Conservation (phyloP, 2,797 vertebrate genomes). For the Mycteria americana region DNA sequence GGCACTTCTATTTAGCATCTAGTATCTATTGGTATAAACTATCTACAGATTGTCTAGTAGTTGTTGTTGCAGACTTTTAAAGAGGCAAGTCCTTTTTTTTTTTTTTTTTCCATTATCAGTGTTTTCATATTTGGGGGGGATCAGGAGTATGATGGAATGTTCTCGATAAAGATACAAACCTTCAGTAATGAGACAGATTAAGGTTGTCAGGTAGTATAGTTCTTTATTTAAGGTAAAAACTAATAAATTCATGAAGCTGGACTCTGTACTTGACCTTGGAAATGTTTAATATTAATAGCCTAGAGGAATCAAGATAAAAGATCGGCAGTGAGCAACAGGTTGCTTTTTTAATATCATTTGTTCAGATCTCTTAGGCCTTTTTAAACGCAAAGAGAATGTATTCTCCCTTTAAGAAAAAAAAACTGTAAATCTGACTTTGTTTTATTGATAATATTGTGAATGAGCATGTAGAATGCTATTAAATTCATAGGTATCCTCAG, state of each 20-base stretch:
- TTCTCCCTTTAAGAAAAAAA: neutral
- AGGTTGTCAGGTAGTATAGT: neutral
- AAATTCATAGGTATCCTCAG: slow-evolving; percentile 15
- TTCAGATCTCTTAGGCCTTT: neutral
- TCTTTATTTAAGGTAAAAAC: neutral
- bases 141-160: neutral
- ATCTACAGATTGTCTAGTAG: neutral
- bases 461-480: neutral
- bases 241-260: neutral
- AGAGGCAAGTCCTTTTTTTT: neutral
- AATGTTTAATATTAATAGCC: neutral
- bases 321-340: neutral
- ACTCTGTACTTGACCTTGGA: neutral
- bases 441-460: neutral
- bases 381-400: neutral
- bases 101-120: neutral
- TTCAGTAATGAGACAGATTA: neutral
- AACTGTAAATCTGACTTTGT: neutral
- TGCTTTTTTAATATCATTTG: neutral
- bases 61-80: neutral
- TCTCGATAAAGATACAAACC: neutral
- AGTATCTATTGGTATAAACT: neutral
- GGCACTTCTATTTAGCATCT: neutral
- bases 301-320: neutral
- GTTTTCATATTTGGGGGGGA: neutral